Evolutionary conservation across 2,888 invertebrate genomes (phyloP), one percentile per base, ranked within the genome.

Genomic region (Ellobium chinense): DNA sequence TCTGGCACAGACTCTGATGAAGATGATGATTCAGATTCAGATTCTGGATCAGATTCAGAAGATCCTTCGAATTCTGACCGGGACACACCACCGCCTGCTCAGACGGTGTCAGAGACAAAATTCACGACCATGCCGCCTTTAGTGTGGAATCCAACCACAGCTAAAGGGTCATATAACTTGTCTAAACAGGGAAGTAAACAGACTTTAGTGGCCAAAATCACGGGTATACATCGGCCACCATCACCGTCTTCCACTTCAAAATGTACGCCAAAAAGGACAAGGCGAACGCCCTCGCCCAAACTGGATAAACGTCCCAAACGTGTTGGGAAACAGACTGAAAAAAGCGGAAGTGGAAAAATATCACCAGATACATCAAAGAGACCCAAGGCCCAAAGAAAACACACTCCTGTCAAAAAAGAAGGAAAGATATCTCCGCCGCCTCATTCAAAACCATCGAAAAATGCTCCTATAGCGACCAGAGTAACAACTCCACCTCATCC

Each of bases 11-110:
- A 68, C 1, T 72, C 72, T 0, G 81, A 72, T 7, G 77, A 80
- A 14, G 62, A 66, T 18, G 79, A 76, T n/a, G 69, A 63, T 12
- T 78, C 78, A n/a, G 80, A 81, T 14, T 78, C 74, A 0, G 80
- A 74, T 4, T 69, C 18, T 18, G 65, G 24, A 1, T 60, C 36
- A 12, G 66, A 68, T 2, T 39, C 65, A 27, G 65, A 46, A 0
- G 37, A 21, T n/a, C 7, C 14, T 21, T 18, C 58, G 9, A 24
- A 29, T 3, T 27, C 24, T 9, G 62, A 62, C 27, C 21, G 58
- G 9, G 29, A 37, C 9, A 27, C 63, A 2, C 29, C 46, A 3
- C 34, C 65, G 4, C 72, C 65, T n/a, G 21, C 46, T 3, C 24
- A n/a, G 4, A 18, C 46, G 12, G 58, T 58, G 9, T 21, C 68